Evolutionary conservation across 2,113 vertebrate genomes (phyloP).

Genomic region (Onychorhynchus coronatus): DNA sequence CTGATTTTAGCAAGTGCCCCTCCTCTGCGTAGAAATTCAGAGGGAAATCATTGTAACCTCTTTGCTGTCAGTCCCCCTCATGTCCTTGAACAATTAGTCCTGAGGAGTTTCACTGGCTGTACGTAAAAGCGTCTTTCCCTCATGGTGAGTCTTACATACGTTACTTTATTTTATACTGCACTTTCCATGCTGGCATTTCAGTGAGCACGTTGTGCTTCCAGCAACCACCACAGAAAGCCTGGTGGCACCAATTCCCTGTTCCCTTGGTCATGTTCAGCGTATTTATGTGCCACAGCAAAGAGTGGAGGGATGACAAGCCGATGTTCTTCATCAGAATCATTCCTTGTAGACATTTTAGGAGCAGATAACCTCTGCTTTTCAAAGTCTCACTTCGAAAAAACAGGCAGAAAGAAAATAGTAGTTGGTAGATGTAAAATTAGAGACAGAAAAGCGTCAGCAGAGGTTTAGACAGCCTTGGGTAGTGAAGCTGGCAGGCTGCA

Average conservation of each 20-base stretch:
- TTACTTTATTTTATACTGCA: background rate
- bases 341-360: background rate
- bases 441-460: background rate
- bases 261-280: background rate
- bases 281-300: background rate
- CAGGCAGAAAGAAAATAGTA: background rate
- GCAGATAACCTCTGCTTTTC: background rate
- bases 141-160: rapidly evolving
- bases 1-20: background rate
- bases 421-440: background rate
- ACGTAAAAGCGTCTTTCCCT: background rate
- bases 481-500: background rate
- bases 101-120: background rate
- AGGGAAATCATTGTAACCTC: background rate
- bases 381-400: background rate
- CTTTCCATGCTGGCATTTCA: rapidly evolving
- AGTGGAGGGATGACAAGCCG: background rate
- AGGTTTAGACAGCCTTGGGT: background rate
- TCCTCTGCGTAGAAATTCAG: background rate
- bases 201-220: background rate
- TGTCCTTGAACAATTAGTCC: background rate
- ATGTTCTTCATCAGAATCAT: background rate
- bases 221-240: background rate
- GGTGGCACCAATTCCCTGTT: background rate
- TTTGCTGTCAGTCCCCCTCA: background rate